Base-by-base conservation (phyloP, 2,888 invertebrate species). In the Campaea margaritaria region DNA sequence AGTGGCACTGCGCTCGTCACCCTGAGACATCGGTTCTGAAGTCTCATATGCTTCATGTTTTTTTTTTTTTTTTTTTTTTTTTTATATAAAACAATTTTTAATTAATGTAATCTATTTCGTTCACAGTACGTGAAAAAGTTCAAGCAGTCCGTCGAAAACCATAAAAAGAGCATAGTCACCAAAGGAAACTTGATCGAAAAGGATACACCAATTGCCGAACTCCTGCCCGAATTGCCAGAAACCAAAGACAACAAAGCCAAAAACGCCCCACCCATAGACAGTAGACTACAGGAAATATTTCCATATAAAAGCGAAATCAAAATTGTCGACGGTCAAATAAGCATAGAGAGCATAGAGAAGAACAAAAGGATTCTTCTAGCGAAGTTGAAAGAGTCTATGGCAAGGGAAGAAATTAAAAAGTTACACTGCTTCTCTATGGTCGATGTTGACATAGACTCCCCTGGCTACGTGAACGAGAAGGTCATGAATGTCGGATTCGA, bases 391-490 rank as follows among this genome's bases (percentile, higher is more conserved):
- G 65, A 70, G 0, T 67, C 67, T 0, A 45, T 88, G 43, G 39
- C 76, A 0, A 45, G 62, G 1, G 84, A 83, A 0, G 83, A 87
- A 42, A 68, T 87, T 15, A 81, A 80, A 55, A 85, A 84, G 12
- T 52, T 89, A 28, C 84, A 85, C 16, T 92, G 92, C 58, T 93
- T 92, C 68, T 89, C 91, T n/a, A 92, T 93, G 93, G 78, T 78
- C 16, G 93, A 93, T 56, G 80, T 92, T 0, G 79, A 92, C 57
- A 87, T 91, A 11, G 91, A 91, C 52, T 74, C 84, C 0, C 74
- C 85, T 0, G 68, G 65, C 42, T 88, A 86, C 39, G 82, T 87
- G 0, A 87, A 90, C 49, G 89, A 89, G 34, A 88, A 86, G 38
- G 42, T 89, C 0, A 76, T 70, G 0, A 90, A 91, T 52, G 81